Base-by-base conservation (phyloP, 2,113 vertebrate genomes). In the Lasiurus cinereus region DNA sequence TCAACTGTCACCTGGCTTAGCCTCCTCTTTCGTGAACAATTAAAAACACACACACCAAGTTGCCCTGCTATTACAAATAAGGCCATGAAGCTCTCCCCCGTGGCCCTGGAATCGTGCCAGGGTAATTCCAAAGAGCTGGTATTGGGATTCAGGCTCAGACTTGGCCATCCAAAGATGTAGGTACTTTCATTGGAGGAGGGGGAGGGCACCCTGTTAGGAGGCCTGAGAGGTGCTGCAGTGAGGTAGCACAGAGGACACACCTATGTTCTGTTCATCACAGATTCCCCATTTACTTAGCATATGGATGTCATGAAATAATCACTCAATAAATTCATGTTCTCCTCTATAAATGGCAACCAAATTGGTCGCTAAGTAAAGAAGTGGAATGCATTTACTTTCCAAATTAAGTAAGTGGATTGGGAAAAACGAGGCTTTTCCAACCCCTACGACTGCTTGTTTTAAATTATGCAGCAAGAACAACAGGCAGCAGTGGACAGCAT, bases 401-500 rank as follows among this genome's bases (percentile, higher is more conserved):
- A 33, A 16, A 39, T 7, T 36, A 84, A 80, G n/a, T 33, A 92
- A 73, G 12, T 27, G 54, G 70, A 43, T 1, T 76, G 29, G 59
- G 52, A 80, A 96, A 94, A 52, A 64, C 1, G 21, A 90, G 39
- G 74, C 27, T 78, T 89, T 52, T 14, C 21, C 31, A 84, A 64
- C 6, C 6, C n/a, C 5, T 24, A 82, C 66, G 43, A 73, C 48
- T 36, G 48, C 27, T 36, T 39, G 21, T 80, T 74, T 83, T 82
- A n/a, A 86, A 27, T 90, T 85, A 86, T 21, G 59, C 33, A 62
- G 73, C 9, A 88, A 85, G 67, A 82, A 62, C 76, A 93, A 90
- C 5, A 19, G 91, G 94, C 8, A 29, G 22, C 74, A 69, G 48
- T 54, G 9, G 39, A 72, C 69, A 91, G 77, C 11, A 67, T 59